A percentile compares a stretch with the other conserved stretches of the same genome.
Conservation (phyloP, 2,113 vertebrate species). For the Octodon degus region DNA sequence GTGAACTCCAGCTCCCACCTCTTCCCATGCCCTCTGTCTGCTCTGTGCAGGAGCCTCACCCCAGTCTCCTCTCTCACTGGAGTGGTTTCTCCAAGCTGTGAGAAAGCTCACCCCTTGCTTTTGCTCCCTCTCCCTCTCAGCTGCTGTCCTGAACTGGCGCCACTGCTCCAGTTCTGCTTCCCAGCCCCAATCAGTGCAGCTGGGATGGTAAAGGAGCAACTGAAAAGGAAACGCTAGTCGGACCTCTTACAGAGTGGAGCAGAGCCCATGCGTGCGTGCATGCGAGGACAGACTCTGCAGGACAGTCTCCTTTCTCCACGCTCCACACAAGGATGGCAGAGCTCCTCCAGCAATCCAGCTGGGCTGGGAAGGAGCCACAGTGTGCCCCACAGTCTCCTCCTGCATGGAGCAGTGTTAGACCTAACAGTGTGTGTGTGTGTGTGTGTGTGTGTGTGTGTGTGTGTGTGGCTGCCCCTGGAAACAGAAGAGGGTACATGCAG, state of each 20-base stretch:
- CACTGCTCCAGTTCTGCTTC: slow-evolving; percentile 45
- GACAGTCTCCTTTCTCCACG: slow-evolving; percentile 4
- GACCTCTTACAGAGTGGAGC: slow-evolving; percentile 57
- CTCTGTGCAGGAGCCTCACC: not conserved
- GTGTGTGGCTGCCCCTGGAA: not conserved
- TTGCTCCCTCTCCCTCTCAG: slow-evolving; percentile 68
- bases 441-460: not conserved
- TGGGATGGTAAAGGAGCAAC: slow-evolving; percentile 65
- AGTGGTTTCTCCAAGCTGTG: slow-evolving; percentile 65
- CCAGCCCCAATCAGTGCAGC: slow-evolving; percentile 70
- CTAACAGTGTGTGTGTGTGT: not conserved
- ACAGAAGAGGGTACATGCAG: not conserved
- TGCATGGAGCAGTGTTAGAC: not conserved
- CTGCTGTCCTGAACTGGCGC: slow-evolving; percentile 74
- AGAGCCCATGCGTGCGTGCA: not conserved
- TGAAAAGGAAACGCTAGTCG: slow-evolving; percentile 80
- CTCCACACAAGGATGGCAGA: not conserved
- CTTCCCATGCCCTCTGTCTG: slow-evolving; percentile 31
- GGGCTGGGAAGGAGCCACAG: not conserved
- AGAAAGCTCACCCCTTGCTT: slow-evolving; percentile 54
- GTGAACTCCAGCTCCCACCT: slow-evolving; percentile 34
- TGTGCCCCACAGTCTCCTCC: not conserved
- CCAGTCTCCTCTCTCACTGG: slow-evolving; percentile 58
- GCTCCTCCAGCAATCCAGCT: not conserved
- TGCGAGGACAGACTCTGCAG: not conserved